Base-by-base conservation (phyloP, 2,888 invertebrate genomes). In the Elmis aenea region DNA sequence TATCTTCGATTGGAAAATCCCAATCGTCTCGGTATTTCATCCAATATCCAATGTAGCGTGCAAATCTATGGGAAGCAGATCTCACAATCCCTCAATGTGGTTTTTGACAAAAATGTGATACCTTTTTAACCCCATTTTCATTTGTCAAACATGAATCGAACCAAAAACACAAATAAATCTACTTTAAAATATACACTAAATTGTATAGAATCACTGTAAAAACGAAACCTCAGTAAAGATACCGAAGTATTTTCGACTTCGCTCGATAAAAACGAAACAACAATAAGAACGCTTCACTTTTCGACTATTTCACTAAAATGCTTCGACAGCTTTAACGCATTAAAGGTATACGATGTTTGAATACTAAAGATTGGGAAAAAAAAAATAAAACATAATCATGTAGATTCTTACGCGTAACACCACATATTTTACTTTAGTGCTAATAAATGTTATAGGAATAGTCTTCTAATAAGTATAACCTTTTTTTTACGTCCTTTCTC, bases 311-410 rank as follows among this genome's bases (percentile, higher is more conserved):
- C 14, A 22, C 10, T 24, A 22, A 26, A 26, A 33, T 15, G 26
- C 26, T n/a, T n/a, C 33, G 26, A 33, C 33, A 33, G 27, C 27
- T 27, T 33, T 33, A 14, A 9, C 20, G 26, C 33, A 33, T 33
- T 33, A 33, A 22, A 27, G 14, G 15, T 15, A 27, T 27, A 33
- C 33, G 27, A 33, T 33, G 16, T 22, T 26, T 8, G 33, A 33
- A 33, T 33, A 33, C 33, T 27, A 33, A 33, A n/a, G n/a, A n/a
- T n/a, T n/a, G n/a, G n/a, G n/a, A n/a, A n/a, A n/a, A n/a, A n/a
- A n/a, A n/a, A n/a, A n/a, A n/a, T n/a, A n/a, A n/a, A n/a, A n/a
- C n/a, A n/a, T n/a, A n/a, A n/a, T n/a, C n/a, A n/a, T n/a, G n/a
- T n/a, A n/a, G n/a, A n/a, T n/a, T n/a, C n/a, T n/a, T n/a, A n/a